phyloP scores from a whole-genome alignment of 1,140 invertebrate species.

The Laupala kohalensis region DNA sequence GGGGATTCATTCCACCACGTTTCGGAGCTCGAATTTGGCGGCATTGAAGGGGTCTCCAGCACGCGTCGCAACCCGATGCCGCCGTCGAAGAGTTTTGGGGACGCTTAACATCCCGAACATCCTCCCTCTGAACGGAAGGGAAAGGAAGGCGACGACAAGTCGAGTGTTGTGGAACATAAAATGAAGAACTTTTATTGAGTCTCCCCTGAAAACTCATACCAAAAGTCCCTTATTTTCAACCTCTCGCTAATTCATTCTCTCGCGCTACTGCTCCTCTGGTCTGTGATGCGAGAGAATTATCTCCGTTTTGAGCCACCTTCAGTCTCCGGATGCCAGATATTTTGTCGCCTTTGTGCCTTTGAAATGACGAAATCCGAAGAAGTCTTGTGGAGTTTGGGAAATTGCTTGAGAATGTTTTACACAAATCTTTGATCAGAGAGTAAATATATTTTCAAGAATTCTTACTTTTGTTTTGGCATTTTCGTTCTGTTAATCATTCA shows the following conservation, averaged over 20 bases:
- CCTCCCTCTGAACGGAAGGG: neutral
- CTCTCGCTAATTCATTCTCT: neutral
- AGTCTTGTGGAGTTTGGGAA: too few species aligned
- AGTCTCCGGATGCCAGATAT: too few species aligned
- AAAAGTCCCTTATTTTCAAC: neutral
- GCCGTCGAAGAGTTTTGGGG: neutral
- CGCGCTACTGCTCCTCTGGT: neutral
- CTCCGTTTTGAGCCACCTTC: too few species aligned
- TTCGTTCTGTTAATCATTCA: too few species aligned
- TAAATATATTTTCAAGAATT: too few species aligned
- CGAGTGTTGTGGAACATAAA: neutral
- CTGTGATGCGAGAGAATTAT: too few species aligned
- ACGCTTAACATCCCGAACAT: neutral
- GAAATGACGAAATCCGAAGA: too few species aligned
- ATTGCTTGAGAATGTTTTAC: too few species aligned
- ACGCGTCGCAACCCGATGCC: neutral
- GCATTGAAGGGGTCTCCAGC: neutral
- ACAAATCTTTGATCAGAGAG: too few species aligned
- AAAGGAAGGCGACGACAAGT: neutral
- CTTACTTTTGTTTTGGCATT: too few species aligned
- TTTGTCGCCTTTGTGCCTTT: too few species aligned
- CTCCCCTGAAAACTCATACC: neutral
- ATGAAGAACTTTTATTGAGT: neutral
- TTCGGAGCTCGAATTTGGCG: neutral
- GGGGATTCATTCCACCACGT: neutral